Conservation (phyloP, 2,113 vertebrate species). For the Pterocles gutturalis region DNA sequence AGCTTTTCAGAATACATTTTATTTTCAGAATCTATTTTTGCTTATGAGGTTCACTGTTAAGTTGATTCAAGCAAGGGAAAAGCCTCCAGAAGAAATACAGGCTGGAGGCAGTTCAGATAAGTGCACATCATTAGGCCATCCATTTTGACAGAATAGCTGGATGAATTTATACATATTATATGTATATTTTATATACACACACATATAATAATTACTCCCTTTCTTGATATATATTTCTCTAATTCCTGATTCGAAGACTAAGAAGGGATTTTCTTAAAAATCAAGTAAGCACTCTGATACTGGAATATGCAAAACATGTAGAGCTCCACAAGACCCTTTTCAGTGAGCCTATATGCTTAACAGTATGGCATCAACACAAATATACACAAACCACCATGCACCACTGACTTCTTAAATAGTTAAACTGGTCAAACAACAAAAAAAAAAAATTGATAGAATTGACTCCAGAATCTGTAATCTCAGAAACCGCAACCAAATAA, state of each 20-base stretch:
- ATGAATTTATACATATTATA: neutral
- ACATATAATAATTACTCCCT: neutral
- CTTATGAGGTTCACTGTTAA: neutral
- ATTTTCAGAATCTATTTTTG: neutral
- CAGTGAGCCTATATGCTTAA: neutral
- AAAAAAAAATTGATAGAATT: neutral
- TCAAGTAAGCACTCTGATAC: neutral
- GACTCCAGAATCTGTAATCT: neutral
- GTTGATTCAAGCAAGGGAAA: neutral
- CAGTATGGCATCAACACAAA: neutral
- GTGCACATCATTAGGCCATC: neutral
- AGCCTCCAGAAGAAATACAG: neutral
- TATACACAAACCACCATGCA: neutral
- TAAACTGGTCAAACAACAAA: neutral
- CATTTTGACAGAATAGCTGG: neutral
- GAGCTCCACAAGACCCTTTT: neutral
- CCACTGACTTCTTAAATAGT: neutral
- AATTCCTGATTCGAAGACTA: neutral
- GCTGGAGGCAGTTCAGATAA: neutral
- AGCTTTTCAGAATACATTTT: neutral
- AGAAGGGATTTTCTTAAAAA: neutral
- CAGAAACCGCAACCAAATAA: neutral
- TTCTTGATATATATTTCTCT: neutral
- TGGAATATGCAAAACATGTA: neutral
- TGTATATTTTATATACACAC: neutral